These are phyloP conservation scores for Diorhabda sublineata DNA, from an alignment of 1,140 invertebrate genomes.

Conservation along the genomic window DNA sequence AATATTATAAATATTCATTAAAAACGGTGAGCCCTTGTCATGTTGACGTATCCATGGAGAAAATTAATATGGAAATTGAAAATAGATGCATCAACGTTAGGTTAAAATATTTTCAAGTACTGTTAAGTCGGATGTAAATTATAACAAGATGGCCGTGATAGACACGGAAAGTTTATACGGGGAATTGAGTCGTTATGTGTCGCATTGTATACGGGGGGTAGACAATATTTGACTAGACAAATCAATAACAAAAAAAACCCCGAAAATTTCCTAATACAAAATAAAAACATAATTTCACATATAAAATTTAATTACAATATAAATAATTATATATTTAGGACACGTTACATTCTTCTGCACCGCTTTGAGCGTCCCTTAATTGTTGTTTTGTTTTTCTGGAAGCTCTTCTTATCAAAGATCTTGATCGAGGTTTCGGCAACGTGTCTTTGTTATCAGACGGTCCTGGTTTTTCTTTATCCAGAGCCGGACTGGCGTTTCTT, in stretches of 20 bases:
- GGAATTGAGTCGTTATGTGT: no score
- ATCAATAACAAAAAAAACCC: not conserved
- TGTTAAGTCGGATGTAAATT: no score
- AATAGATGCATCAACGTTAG: no score
- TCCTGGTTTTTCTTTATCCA: constrained; percentile 43
- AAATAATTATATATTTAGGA: constrained; percentile 52
- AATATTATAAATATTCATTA: no score
- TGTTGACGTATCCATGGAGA: no score
- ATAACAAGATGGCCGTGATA: no score
- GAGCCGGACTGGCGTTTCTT: constrained; percentile 42
- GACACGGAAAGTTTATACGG: no score
- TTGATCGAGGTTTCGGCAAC: constrained; percentile 60
- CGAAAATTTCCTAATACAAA: not conserved
- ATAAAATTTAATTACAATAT: not conserved
- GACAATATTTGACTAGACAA: no score
- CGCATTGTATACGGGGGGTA: no score
- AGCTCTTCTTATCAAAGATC: constrained; percentile 72
- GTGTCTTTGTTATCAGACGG: constrained; percentile 33
- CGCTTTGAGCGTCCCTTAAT: constrained; percentile 62
- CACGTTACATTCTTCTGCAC: constrained; percentile 65
- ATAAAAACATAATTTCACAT: not conserved
- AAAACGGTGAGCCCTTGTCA: no score
- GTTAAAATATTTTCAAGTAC: no score
- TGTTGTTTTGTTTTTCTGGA: constrained; percentile 77
- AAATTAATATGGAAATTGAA: no score